A percentile compares a stretch with the other conserved stretches of the same genome.
These are phyloP conservation scores for Machimus rusticus DNA, from an alignment of 2,888 invertebrate species.

Conservation along the genomic window DNA sequence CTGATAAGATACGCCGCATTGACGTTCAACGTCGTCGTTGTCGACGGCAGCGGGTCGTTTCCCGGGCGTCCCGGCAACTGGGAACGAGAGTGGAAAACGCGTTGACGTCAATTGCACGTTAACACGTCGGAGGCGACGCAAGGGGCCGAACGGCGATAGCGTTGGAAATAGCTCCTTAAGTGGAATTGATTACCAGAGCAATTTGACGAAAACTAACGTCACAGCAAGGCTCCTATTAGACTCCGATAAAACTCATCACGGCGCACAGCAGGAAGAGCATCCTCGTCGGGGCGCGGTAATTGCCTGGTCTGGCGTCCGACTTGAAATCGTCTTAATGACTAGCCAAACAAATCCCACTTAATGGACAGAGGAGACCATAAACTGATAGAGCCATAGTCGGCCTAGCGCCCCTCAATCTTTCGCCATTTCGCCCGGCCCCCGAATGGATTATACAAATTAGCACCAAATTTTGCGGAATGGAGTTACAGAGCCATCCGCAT, in stretches of 20 bases:
- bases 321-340: not conserved
- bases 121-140: not conserved
- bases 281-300: not conserved
- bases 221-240: constrained; percentile 12
- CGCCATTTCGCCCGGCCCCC: not conserved
- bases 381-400: not conserved
- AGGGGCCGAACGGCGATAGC: not conserved
- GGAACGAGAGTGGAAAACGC: not conserved
- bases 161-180: not conserved
- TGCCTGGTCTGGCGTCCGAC: not conserved
- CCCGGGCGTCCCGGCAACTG: not conserved
- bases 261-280: not conserved
- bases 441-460: not conserved
- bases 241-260: constrained; percentile 1
- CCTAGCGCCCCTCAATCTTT: not conserved
- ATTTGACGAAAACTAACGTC: constrained; percentile 20
- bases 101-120: constrained; percentile 34
- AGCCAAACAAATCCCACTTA: constrained; percentile 16
- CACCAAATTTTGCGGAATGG: not conserved
- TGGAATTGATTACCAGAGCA: constrained; percentile 28
- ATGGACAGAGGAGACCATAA: not conserved
- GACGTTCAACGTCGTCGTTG: not conserved
- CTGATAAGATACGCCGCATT: not conserved
- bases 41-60: not conserved
- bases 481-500: not conserved